Conservation (phyloP, 1,140 invertebrate species). For the Vollenhovia emeryi region DNA sequence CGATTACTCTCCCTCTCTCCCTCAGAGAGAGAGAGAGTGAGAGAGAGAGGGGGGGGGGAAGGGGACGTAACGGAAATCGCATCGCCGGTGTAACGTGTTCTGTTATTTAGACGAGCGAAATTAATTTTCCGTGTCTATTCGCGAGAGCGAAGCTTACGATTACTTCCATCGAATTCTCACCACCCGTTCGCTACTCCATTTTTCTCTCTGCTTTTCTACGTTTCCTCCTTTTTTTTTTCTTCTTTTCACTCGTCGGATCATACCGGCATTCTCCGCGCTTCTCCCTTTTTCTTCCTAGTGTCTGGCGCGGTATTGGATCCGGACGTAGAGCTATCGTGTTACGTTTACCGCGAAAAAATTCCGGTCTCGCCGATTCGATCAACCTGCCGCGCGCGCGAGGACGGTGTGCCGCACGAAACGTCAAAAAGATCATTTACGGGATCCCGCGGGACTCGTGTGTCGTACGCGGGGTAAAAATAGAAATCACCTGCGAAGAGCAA, state of each 20-base stretch:
- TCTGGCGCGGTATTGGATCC: constrained; percentile 63
- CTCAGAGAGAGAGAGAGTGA: background rate
- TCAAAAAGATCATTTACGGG: background rate
- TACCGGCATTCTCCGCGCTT: constrained; percentile 17
- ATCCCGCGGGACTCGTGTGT: background rate
- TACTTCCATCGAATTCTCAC: constrained; percentile 18
- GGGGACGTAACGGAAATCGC: background rate
- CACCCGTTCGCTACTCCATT: background rate
- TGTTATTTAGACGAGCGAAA: background rate
- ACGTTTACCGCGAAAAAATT: constrained; percentile 65
- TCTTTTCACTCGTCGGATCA: constrained; percentile 24
- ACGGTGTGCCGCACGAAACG: background rate
- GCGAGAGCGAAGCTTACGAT: constrained; percentile 31
- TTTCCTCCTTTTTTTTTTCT: too few species aligned
- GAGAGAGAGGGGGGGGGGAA: too few species aligned
- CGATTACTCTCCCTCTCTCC: constrained; percentile 15
- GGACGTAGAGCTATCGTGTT: constrained; percentile 64
- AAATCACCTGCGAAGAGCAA: background rate
- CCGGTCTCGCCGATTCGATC: constrained; percentile 42
- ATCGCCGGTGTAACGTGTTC: background rate
- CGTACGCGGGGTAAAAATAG: background rate
- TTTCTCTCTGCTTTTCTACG: background rate
- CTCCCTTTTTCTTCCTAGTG: constrained; percentile 13
- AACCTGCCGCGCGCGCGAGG: constrained; percentile 16
- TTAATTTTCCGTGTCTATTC: constrained; percentile 46